Evolutionary conservation across 2,797 vertebrate species (phyloP).

Genomic region (Channallabes apus): DNA sequence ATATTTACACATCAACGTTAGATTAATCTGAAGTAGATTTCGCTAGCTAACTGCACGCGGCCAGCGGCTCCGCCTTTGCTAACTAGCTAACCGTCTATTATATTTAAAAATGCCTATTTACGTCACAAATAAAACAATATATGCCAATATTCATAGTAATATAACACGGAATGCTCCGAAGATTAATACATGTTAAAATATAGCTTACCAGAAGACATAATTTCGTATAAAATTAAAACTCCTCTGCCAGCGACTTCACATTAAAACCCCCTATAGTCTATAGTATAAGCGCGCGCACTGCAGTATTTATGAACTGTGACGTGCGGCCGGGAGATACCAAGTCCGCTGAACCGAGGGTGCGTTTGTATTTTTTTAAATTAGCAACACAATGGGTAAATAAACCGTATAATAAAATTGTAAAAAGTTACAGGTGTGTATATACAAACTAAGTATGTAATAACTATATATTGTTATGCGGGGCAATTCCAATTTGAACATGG

Average conservation of each 20-base stretch:
- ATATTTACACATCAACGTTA: too few species aligned
- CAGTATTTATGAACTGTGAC: constrained; percentile 60
- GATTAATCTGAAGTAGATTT: neutral
- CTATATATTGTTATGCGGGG: neutral
- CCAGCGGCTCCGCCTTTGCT: neutral
- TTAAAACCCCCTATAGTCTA: constrained; percentile 56
- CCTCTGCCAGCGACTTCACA: constrained; percentile 31
- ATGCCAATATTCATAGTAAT: accelerated
- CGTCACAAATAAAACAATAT: neutral
- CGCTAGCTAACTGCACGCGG: constrained; percentile 14
- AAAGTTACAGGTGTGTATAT: neutral
- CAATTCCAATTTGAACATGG: constrained; percentile 18
- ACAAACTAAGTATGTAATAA: too few species aligned
- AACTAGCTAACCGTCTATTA: constrained; percentile 1
- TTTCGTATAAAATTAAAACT: constrained; percentile 49
- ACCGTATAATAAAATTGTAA: neutral
- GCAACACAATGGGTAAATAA: neutral
- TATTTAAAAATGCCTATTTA: neutral
- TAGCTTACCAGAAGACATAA: constrained; percentile 76
- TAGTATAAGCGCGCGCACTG: constrained; percentile 46
- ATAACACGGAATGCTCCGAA: accelerated
- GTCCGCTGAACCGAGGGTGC: neutral
- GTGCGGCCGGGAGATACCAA: constrained; percentile 36
- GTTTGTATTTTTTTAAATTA: neutral
- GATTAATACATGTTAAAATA: too few species aligned